phyloP scores from a whole-genome alignment of 2,113 vertebrate genomes.

The Mola mola region DNA sequence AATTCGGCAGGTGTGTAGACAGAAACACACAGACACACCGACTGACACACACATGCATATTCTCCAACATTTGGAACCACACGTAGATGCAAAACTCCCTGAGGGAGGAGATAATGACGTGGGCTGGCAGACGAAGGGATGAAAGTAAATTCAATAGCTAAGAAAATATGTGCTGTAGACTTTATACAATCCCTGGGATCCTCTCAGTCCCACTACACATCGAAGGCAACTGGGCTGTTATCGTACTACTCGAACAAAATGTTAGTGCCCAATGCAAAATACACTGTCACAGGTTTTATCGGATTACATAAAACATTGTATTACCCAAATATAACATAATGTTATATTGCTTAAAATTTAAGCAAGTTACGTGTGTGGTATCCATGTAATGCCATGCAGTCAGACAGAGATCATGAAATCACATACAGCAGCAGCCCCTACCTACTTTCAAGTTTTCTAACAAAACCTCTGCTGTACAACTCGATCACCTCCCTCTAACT shows the following conservation, averaged over 20 bases:
- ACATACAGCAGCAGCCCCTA: constrained; percentile 19
- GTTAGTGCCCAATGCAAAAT: constrained; percentile 20
- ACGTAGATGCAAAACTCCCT: constrained; percentile 40
- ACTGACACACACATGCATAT: constrained; percentile 36
- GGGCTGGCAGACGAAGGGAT: constrained; percentile 40
- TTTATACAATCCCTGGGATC: constrained; percentile 44
- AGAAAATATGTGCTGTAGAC: constrained; percentile 45
- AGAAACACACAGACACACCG: constrained; percentile 29
- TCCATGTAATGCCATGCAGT: constrained; percentile 30
- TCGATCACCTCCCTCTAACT: constrained; percentile 25
- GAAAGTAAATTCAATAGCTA: constrained; percentile 47
- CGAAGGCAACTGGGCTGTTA: constrained; percentile 27
- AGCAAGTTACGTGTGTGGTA: constrained; percentile 25
- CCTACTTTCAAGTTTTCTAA: constrained; percentile 33
- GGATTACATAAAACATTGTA: constrained; percentile 20
- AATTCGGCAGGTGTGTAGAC: constrained; percentile 49
- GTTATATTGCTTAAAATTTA: neutral
- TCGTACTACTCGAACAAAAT: constrained; percentile 27
- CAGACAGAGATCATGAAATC: constrained; percentile 18
- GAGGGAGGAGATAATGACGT: constrained; percentile 43
- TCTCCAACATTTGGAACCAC: constrained; percentile 31
- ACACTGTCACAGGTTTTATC: constrained; percentile 11
- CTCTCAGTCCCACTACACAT: constrained; percentile 34
- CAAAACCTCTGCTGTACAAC: constrained; percentile 19
- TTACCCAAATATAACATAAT: constrained; percentile 7